Evolutionary conservation across 1,140 invertebrate genomes (phyloP).

Genomic region (Ruditapes philippinarum): DNA sequence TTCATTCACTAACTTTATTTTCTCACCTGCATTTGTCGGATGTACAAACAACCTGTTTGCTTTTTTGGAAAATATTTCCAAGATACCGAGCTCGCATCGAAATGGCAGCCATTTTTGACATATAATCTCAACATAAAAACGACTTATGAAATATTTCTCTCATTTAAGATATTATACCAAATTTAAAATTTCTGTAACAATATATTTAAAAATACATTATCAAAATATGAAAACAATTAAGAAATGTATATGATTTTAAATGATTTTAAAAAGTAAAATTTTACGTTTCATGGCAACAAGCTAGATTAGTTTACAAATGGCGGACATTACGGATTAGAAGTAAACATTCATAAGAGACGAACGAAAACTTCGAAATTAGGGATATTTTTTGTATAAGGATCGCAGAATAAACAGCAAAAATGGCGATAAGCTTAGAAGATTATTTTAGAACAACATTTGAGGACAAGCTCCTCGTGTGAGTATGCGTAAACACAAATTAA

Average conservation of each 20-base stretch:
- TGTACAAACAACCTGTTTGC: not conserved
- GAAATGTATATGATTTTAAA: not conserved
- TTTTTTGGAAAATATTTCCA: conserved; percentile 34
- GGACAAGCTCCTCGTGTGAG: conserved; percentile 87
- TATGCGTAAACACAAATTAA: no score
- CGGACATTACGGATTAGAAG: conserved; percentile 35
- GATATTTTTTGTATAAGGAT: not conserved
- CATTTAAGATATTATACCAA: not conserved
- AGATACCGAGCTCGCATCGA: conserved; percentile 9
- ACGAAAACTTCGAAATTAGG: not conserved
- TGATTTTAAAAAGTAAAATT: not conserved
- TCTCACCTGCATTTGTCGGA: conserved; percentile 14
- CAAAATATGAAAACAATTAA: not conserved
- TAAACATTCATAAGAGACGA: not conserved
- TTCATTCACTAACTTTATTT: not conserved
- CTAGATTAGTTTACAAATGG: conserved; percentile 73
- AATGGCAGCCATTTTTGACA: conserved; percentile 59
- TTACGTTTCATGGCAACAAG: conserved; percentile 59
- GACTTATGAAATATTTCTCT: not conserved
- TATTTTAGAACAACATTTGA: conserved; percentile 86
- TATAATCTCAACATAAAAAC: not conserved
- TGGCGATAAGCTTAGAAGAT: conserved; percentile 86
- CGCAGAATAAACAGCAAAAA: conserved; percentile 67
- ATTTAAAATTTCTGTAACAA: not conserved
- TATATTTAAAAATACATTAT: not conserved